Evolutionary conservation across 2,113 vertebrate genomes (phyloP).

Genomic region (Callipepla squamata): DNA sequence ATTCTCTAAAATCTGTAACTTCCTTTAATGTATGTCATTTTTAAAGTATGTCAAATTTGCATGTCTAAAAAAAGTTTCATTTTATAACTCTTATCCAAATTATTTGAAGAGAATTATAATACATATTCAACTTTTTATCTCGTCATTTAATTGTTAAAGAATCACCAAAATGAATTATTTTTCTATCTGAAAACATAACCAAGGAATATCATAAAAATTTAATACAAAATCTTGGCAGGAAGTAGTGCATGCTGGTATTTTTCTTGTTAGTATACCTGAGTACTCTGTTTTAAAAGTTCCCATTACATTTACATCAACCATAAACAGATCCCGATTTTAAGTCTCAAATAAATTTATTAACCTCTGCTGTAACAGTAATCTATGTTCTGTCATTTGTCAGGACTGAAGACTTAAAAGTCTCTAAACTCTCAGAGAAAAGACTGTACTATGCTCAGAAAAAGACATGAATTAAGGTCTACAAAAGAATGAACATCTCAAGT

Average conservation of each 20-base stretch:
- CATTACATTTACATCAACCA: not conserved
- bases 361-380: not conserved
- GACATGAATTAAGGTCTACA: not conserved
- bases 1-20: not conserved
- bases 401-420: not conserved
- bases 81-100: not conserved
- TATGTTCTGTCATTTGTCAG: not conserved
- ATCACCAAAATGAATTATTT: not conserved
- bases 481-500: not conserved
- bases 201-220: not conserved
- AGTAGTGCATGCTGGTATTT: not conserved
- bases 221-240: not conserved
- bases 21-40: slow-evolving; percentile 15
- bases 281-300: not conserved
- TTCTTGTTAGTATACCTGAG: not conserved
- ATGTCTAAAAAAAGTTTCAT: not conserved
- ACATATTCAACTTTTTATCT: not conserved
- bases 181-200: not conserved
- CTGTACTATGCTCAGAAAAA: not conserved
- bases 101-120: not conserved
- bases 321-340: not conserved
- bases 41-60: not conserved
- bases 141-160: not conserved
- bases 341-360: not conserved
- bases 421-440: not conserved